Conservation (phyloP, 2,113 vertebrate species). For the Xiphophorus maculatus region DNA sequence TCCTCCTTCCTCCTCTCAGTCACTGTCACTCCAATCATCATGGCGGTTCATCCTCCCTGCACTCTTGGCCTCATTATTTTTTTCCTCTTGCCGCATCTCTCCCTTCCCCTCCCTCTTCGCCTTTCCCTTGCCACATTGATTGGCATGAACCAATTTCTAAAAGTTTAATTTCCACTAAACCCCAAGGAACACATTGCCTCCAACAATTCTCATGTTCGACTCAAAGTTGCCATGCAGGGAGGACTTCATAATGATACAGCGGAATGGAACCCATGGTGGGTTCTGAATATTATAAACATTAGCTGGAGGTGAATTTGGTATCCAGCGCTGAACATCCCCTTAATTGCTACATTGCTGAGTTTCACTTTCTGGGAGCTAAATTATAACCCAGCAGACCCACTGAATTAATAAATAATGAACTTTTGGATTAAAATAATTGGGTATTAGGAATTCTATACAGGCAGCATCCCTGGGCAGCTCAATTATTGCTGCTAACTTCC, state of each 20-base stretch:
- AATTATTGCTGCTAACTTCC: slow-evolving; percentile 41
- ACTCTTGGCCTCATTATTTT: slow-evolving; percentile 80
- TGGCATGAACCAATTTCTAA: slow-evolving; percentile 79
- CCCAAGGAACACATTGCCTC: slow-evolving; percentile 75
- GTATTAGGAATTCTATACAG: slow-evolving; percentile 45
- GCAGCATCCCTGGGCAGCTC: slow-evolving; percentile 32
- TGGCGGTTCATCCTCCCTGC: slow-evolving; percentile 68
- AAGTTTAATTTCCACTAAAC: slow-evolving; percentile 77
- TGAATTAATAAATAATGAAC: slow-evolving; percentile 73
- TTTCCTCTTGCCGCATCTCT: slow-evolving; percentile 56
- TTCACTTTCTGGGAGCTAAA: slow-evolving; percentile 69
- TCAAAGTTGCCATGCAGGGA: slow-evolving; percentile 66
- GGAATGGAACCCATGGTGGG: slow-evolving; percentile 51
- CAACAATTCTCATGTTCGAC: slow-evolving; percentile 69
- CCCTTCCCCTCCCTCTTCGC: slow-evolving; percentile 38
- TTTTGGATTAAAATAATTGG: slow-evolving; percentile 63
- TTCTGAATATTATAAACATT: slow-evolving; percentile 81
- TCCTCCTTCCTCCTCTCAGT: slow-evolving; percentile 59
- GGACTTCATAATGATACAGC: slow-evolving; percentile 73
- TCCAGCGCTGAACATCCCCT: slow-evolving; percentile 66
- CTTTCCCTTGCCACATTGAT: slow-evolving; percentile 62
- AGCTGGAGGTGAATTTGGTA: slow-evolving; percentile 72
- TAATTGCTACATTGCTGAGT: slow-evolving; percentile 73
- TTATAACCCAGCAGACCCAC: slow-evolving; percentile 67
- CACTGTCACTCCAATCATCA: slow-evolving; percentile 76